phyloP scores from a whole-genome alignment of 1,140 invertebrate species.

The Triops longicaudatus region DNA sequence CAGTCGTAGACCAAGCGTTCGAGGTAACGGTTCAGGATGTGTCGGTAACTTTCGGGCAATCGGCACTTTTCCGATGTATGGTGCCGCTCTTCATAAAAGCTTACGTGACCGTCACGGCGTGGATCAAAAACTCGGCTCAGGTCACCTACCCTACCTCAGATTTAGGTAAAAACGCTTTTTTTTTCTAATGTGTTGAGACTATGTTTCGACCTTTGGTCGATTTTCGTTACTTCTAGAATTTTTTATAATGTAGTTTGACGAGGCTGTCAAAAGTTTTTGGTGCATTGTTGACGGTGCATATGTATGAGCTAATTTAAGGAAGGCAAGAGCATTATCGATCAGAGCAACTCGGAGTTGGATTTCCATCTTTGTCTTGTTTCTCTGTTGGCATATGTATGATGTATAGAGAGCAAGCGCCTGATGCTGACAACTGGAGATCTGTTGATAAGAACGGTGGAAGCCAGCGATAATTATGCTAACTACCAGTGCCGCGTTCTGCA shows the following conservation, averaged over 20 bases:
- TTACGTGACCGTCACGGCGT: constrained; percentile 70
- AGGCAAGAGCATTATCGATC: not conserved
- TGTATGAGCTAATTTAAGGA: constrained; percentile 8
- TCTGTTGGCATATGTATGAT: constrained; percentile 45
- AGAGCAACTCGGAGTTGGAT: not conserved
- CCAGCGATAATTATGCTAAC: constrained; percentile 33
- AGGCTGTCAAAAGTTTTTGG: not conserved
- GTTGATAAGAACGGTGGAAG: constrained; percentile 35
- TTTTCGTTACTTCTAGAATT: too few species aligned
- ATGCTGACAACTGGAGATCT: constrained; percentile 35
- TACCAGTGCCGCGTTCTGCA: constrained; percentile 42
- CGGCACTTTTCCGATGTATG: constrained; percentile 68
- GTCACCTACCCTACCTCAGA: constrained; percentile 63
- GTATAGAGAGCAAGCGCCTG: constrained; percentile 41
- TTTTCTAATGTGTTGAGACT: not conserved
- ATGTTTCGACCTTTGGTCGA: too few species aligned
- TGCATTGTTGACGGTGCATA: not conserved
- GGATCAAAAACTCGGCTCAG: constrained; percentile 66
- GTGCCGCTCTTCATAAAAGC: constrained; percentile 72
- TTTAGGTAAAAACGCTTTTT: constrained; percentile 49
- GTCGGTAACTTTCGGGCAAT: constrained; percentile 64
- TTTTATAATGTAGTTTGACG: not conserved
- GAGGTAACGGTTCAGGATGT: constrained; percentile 66
- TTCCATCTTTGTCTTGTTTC: constrained; percentile 26
- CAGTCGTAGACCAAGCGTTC: constrained; percentile 71